Evolutionary conservation across 2,797 vertebrate genomes (phyloP), one percentile per base, ranked within the genome.

Genomic region (Galaxias olidus): DNA sequence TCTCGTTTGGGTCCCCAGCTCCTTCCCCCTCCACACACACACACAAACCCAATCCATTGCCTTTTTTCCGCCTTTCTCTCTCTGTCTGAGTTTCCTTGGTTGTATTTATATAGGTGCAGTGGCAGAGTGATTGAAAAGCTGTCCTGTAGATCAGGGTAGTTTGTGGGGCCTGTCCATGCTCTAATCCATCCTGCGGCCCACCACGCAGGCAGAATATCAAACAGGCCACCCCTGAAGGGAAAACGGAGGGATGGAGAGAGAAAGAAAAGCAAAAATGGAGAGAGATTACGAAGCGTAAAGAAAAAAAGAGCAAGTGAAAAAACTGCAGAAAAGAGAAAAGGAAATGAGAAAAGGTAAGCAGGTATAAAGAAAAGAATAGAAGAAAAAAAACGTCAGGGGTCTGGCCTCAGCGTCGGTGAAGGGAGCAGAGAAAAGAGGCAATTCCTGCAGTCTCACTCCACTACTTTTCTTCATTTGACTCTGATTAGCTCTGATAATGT

Each of bases 401-500:
- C 2, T 68, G 53, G 68, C 59, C 66, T 56, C 1, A 46, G 69
- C 64, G 65, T 68, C 66, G 68, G 51, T 61, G 61, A 57, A 77
- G 66, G 45, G 18, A 60, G 86, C 82, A 79, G 70, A 77, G 77
- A 83, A 80, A 82, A 81, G 89, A 93, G 90, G 86, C 88, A 92
- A 94, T 95, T 94, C 91, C 85, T 87, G 75, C 78, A 74, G 92
- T 94, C 92, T 93, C 92, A 92, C 93, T 92, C 87, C 88, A 89
- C 89, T 93, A 90, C 90, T 90, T 95, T 93, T 93, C 92, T 93
- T 94, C 91, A 94, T 94, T 94, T 94, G 91, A 91, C 90, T 93
- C 91, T 92, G 92, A 94, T 97, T 95, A 95, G 87, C 84, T 95
- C 84, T 89, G 90, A 95, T 94, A 95, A 95, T 93, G 84, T 93